A percentile compares a stretch with the other conserved stretches of the same genome.
Conservation (phyloP, 2,113 vertebrate species). For the Megaceryle torquata region DNA sequence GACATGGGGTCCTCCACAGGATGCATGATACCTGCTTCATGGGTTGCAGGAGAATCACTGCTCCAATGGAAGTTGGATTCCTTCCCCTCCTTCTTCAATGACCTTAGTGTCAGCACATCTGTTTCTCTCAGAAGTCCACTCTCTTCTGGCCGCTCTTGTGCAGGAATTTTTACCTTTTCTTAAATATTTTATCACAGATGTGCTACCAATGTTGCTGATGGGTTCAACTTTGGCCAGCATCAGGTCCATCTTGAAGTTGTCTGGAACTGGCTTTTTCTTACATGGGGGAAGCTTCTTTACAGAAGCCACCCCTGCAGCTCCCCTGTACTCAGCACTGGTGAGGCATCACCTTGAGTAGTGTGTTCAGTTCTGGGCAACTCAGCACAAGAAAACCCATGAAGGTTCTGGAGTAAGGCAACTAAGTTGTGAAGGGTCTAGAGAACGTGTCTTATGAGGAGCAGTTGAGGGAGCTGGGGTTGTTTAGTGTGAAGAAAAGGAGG, state of each 20-base stretch:
- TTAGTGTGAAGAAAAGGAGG: too few relatives aligned
- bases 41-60: neutral
- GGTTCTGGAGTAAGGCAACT: too few relatives aligned
- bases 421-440: too few relatives aligned
- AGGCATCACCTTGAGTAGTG: too few relatives aligned
- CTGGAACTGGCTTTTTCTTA: neutral
- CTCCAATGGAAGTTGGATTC: neutral
- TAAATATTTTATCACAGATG: neutral
- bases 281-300: neutral
- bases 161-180: neutral
- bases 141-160: neutral
- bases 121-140: neutral
- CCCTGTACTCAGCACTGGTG: too few relatives aligned
- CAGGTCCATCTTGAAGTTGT: neutral
- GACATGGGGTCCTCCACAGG: neutral
- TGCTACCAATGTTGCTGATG: too few relatives aligned
- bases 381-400: too few relatives aligned
- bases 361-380: too few relatives aligned
- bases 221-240: neutral
- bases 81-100: neutral
- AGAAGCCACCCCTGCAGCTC: neutral
- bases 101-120: neutral
- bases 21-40: neutral
- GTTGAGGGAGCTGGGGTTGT: too few relatives aligned
- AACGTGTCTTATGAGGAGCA: too few relatives aligned